These are phyloP conservation scores for Brachionus asplanchnoidis DNA, from an alignment of 1,140 invertebrate species.

Conservation along the genomic window DNA sequence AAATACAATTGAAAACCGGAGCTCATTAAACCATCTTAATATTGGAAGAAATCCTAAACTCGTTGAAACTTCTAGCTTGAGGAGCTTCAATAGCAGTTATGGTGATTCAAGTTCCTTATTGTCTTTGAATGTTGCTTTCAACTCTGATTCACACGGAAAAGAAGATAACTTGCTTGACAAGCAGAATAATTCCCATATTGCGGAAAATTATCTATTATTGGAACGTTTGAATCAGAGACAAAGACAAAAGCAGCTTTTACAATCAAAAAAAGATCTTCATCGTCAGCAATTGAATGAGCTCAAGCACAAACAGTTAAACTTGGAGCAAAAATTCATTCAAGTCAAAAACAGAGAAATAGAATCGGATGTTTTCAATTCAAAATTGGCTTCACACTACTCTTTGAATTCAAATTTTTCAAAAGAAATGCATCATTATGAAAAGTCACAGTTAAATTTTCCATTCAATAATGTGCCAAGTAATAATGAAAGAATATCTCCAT, in stretches of 20 bases:
- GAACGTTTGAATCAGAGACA: slow-evolving; percentile 16
- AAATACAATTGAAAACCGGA: neutral
- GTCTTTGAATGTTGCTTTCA: neutral
- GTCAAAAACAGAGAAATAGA: neutral
- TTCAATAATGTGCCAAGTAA: neutral
- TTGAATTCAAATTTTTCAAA: neutral
- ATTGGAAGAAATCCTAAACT: neutral
- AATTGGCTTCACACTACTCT: slow-evolving; percentile 17
- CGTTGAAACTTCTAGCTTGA: slow-evolving; percentile 1
- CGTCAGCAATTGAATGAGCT: slow-evolving; percentile 1
- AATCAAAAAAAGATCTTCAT: slow-evolving; percentile 1
- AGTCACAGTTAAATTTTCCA: neutral
- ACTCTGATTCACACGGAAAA: neutral
- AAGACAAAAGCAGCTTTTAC: slow-evolving; percentile 4
- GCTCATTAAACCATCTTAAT: neutral
- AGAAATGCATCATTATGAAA: neutral
- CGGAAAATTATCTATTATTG: slow-evolving; percentile 15
- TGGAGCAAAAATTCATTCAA: neutral
- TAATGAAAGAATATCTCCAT: neutral
- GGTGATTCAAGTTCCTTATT: slow-evolving; percentile 1
- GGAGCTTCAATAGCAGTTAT: slow-evolving; percentile 14
- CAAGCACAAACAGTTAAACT: neutral
- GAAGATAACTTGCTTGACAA: neutral
- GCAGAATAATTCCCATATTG: neutral
- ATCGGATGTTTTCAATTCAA: slow-evolving; percentile 9